These are phyloP conservation scores for Pristis pectinata DNA, from an alignment of 2,797 vertebrate species.

Conservation along the genomic window DNA sequence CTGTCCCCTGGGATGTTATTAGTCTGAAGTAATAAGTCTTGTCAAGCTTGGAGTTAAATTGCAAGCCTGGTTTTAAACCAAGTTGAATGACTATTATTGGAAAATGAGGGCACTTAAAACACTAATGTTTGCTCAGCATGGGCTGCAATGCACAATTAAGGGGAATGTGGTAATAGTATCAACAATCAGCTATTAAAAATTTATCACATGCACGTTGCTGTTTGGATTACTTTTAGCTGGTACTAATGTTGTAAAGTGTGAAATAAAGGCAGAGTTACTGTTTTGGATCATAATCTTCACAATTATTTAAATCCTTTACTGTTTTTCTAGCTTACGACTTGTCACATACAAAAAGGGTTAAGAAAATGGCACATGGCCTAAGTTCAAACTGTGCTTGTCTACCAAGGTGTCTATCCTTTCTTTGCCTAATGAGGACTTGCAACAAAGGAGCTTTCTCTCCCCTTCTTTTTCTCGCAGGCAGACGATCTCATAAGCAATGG, in stretches of 20 bases:
- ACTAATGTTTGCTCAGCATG: neutral
- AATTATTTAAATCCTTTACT: neutral
- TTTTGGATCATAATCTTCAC: neutral
- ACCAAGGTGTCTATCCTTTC: neutral
- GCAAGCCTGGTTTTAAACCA: slow-evolving; percentile 10
- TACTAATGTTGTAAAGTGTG: neutral
- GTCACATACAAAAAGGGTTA: neutral
- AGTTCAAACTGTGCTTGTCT: neutral
- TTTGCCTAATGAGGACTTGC: neutral
- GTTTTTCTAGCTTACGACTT: neutral
- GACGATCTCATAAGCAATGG: neutral
- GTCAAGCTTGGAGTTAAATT: neutral
- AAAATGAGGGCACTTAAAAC: neutral
- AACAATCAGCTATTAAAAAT: neutral
- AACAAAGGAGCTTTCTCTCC: neutral
- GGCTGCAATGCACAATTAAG: neutral
- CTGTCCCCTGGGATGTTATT: neutral
- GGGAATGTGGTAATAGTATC: neutral
- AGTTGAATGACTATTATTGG: neutral
- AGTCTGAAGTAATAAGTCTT: neutral
- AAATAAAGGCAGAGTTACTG: neutral
- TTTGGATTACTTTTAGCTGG: neutral
- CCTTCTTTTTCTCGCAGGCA: neutral
- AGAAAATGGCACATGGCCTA: neutral
- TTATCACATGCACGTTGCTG: neutral